Evolutionary conservation across 1,140 invertebrate species (phyloP).

Genomic region (Plutomurus gul): DNA sequence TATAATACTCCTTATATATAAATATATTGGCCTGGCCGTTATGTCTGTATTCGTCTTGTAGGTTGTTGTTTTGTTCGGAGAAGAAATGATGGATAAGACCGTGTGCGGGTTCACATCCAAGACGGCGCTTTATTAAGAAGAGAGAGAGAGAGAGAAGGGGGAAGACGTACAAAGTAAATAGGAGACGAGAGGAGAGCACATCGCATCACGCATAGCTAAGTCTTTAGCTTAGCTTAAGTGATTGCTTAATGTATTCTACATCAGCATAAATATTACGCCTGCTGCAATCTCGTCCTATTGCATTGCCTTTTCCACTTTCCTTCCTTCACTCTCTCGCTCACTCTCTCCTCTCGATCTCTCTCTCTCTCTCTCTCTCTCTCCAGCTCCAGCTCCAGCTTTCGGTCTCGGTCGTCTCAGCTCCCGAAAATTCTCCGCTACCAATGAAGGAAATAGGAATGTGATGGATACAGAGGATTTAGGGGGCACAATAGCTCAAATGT

Average conservation of each 20-base stretch:
- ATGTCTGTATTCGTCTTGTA: neutral
- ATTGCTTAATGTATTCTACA: conserved; percentile 23
- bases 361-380: neutral
- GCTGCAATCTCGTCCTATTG: conserved; percentile 16
- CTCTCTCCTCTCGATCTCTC: neutral
- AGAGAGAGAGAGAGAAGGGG: neutral
- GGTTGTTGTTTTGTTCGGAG: neutral
- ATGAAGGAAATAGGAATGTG: neutral
- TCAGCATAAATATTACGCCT: neutral
- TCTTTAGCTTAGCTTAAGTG: conserved; percentile 27
- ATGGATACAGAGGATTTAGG: conserved; percentile 15
- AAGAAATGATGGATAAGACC: conserved; percentile 24
- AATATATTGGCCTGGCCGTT: no score
- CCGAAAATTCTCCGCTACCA: no score
- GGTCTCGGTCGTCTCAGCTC: no score
- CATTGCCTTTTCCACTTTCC: conserved; percentile 23
- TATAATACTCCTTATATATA: no score
- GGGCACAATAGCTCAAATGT: conserved; percentile 22
- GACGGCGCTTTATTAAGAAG: conserved; percentile 7
- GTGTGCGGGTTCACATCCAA: conserved; percentile 22
- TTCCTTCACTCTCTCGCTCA: neutral
- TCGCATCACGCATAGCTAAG: conserved; percentile 25
- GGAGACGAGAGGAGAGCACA: neutral
- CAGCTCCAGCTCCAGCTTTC: neutral
- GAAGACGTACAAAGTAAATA: no score